Conservation (phyloP, 2,113 vertebrate genomes). For the Mus spicilegus region DNA sequence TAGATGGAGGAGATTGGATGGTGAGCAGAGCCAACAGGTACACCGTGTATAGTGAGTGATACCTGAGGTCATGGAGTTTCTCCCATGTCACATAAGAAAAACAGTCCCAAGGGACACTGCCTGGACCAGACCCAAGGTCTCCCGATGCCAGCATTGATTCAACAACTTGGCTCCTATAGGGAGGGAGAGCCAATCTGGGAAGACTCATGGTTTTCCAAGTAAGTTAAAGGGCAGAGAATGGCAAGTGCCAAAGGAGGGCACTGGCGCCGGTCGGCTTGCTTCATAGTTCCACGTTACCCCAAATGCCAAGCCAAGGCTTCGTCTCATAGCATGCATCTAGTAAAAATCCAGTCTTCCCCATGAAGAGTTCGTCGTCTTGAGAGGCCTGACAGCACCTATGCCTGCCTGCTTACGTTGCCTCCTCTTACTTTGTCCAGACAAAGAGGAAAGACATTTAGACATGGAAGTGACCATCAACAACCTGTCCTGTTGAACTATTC, state of each 20-base stretch:
- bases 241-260: background rate
- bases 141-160: background rate
- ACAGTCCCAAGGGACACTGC: background rate
- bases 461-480: background rate
- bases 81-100: background rate
- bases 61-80: background rate
- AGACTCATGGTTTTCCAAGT: background rate
- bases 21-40: background rate
- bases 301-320: background rate
- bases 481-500: background rate
- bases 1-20: background rate
- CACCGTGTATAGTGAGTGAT: too few relatives aligned
- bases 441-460: background rate
- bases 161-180: background rate
- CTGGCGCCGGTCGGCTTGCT: background rate
- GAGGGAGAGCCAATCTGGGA: background rate
- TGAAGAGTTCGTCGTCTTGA: background rate
- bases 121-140: background rate
- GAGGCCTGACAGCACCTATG: background rate
- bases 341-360: background rate
- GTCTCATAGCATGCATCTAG: background rate
- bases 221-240: background rate
- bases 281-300: background rate
- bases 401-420: background rate
- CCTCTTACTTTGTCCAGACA: background rate